These are phyloP conservation scores for Lethocerus indicus DNA, from an alignment of 1,140 invertebrate species.

Conservation along the genomic window DNA sequence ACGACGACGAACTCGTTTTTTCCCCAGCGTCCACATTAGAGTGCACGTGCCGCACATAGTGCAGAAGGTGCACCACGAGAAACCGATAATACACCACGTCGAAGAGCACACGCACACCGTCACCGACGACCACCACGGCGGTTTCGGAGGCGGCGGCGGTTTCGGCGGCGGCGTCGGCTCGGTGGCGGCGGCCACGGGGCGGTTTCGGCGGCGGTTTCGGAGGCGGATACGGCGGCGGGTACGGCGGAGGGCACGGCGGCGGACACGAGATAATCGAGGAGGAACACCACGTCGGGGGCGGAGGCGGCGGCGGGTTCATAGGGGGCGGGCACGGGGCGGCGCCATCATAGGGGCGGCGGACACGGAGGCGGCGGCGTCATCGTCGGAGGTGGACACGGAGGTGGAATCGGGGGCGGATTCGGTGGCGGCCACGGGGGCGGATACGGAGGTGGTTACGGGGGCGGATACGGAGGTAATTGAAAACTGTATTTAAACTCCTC, in stretches of 20 bases:
- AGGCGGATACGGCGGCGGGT: not conserved
- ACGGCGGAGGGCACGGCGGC: not conserved
- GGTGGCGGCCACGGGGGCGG: not conserved
- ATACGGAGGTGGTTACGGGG: constrained; percentile 4
- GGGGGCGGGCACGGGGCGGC: constrained; percentile 7
- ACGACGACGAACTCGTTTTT: not conserved
- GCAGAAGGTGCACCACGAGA: constrained; percentile 22
- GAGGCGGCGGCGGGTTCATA: not conserved
- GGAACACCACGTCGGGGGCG: no score
- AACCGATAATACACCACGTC: constrained; percentile 18
- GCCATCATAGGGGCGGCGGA: constrained; percentile 4
- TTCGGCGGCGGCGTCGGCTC: constrained; percentile 1
- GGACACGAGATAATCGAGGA: no score
- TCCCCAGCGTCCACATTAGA: constrained; percentile 27
- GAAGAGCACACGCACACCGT: constrained; percentile 20
- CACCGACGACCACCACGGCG: constrained; percentile 13
- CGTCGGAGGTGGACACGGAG: constrained; percentile 1
- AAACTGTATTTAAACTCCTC: no score
- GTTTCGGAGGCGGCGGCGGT: constrained; percentile 7
- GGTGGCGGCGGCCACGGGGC: constrained; percentile 17
- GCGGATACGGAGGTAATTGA: not conserved
- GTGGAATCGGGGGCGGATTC: constrained; percentile 7
- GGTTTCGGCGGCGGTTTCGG: constrained; percentile 7
- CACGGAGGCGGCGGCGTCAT: constrained; percentile 7
- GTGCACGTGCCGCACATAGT: constrained; percentile 25